Evolutionary conservation across 2,113 vertebrate genomes (phyloP), one percentile per base, ranked within the genome.

Genomic region (Triplophysa rosa): DNA sequence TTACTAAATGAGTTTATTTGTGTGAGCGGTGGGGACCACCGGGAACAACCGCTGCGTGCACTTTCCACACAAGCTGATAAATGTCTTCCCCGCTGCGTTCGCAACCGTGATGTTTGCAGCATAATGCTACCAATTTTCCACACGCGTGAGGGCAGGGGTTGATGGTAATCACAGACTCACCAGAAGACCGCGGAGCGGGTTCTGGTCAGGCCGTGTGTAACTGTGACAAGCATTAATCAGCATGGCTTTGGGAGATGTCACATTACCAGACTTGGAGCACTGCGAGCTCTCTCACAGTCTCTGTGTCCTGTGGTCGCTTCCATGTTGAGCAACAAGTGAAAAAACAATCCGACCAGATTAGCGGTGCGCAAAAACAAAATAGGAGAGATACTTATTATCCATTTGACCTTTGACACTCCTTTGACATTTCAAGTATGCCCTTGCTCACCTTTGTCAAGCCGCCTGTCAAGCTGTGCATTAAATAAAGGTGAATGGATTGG

Each of bases 381-480:
- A 86, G 84, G 86, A 90, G 86, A 91, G 89, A 89, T 83, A 88
- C 86, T 91, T 89, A 88, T 86, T 91, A 87, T 91, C 89, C 87
- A 89, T 88, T 85, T 88, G 91, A 93, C 90, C 92, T 93, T 92
- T 92, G 90, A 89, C 91, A 92, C 87, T 90, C 84, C 72, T 80
- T 89, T 92, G 91, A 92, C 91, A 93, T 92, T 92, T 91, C 86
- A 88, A 92, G 90, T 90, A 90, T 90, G 90, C 85, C 91, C 88
- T 84, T 73, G 63, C 73, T 85, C 90, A 89, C 88, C 90, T 91
- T 89, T 90, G 90, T 91, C 87, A 86, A 86, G 81, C 72, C 82
- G 68, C 81, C 87, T 81, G 86, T 88, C 84, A 49, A 87, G 83
- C 86, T 87, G 87, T 84, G 80, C 85, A 84, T 88, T 89, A 89